A percentile compares a stretch with the other conserved stretches of the same genome.
Evolutionary conservation across 2,113 vertebrate species (phyloP).

Genomic region (Ginglymostoma cirratum): DNA sequence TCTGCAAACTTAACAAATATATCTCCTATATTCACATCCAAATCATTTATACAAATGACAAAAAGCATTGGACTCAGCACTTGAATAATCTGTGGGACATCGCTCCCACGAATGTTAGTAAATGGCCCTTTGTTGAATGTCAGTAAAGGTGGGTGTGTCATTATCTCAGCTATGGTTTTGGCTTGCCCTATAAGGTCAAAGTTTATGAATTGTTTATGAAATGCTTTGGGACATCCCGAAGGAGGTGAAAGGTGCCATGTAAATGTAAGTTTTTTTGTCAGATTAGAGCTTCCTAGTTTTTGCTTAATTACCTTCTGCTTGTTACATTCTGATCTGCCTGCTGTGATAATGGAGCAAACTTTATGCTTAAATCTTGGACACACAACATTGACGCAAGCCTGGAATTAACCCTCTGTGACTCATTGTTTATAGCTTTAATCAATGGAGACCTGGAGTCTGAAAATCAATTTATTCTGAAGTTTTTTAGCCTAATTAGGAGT

Average conservation of each 20-base stretch:
- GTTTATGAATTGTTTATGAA: not conserved
- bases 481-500: not conserved
- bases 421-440: conserved; percentile 6
- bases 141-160: too few species aligned
- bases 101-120: too few species aligned
- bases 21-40: too few species aligned
- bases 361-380: not conserved
- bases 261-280: not conserved
- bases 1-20: too few species aligned
- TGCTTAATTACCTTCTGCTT: not conserved
- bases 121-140: too few species aligned
- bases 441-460: not conserved
- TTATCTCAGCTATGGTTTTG: not conserved
- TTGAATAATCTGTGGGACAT: too few species aligned
- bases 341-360: too few species aligned
- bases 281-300: not conserved
- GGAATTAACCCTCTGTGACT: not conserved
- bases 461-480: not conserved
- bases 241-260: not conserved
- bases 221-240: not conserved
- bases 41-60: too few species aligned
- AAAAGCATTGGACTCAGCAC: too few species aligned
- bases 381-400: too few species aligned
- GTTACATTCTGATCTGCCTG: not conserved
- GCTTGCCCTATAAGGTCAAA: not conserved